phyloP scores from a whole-genome alignment of 2,797 vertebrate genomes.

The Lagorchestes hirsutus region DNA sequence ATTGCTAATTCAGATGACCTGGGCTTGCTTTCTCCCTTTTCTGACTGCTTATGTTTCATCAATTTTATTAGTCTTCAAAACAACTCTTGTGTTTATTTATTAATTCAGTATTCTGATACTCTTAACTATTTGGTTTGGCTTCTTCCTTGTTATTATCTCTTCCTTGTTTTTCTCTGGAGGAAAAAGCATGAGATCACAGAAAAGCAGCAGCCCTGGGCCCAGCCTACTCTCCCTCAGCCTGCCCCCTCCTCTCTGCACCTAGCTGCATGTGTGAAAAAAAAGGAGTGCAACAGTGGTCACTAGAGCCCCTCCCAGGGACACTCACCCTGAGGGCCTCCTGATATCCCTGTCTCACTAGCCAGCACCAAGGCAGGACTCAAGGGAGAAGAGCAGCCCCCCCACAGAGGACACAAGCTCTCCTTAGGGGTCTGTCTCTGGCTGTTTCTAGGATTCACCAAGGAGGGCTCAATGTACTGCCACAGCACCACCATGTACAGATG shows the following conservation, averaged over 20 bases:
- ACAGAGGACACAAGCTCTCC: neutral
- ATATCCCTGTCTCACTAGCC: too few species aligned
- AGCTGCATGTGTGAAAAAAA: neutral
- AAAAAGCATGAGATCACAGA: neutral
- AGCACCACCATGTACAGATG: neutral
- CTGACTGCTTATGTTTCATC: neutral
- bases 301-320: neutral
- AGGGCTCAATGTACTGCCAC: conserved; percentile 3
- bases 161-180: neutral
- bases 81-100: neutral
- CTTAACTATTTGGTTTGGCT: neutral
- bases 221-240: neutral
- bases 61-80: neutral
- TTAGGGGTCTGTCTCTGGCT: conserved; percentile 40
- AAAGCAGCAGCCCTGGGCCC: neutral
- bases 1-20: neutral
- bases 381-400: too few species aligned
- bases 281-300: neutral
- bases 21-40: neutral
- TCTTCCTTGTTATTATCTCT: neutral
- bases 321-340: too few species aligned
- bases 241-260: neutral
- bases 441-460: conserved; percentile 71
- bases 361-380: neutral
- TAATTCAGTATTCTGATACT: neutral